These are phyloP conservation scores for Hippasteria phrygiana DNA, from an alignment of 53 echinoderm and acorn worm species.

Conservation along the genomic window DNA sequence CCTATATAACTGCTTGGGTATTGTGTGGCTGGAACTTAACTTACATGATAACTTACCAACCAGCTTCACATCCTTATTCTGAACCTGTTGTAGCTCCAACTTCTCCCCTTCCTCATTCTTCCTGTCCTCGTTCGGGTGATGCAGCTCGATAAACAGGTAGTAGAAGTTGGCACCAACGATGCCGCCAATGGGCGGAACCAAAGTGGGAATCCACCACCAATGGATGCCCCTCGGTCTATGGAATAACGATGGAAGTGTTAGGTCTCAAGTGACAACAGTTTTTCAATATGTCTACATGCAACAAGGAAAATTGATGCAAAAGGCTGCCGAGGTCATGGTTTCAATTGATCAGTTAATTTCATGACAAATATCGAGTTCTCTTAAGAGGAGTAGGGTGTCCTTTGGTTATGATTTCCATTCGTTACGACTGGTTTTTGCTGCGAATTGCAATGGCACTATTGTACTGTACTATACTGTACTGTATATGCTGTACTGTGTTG, in stretches of 20 bases:
- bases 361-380: too few species aligned
- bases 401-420: too few species aligned
- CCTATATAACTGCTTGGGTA: too few species aligned
- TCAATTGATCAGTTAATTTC: too few species aligned
- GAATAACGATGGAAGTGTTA: not conserved
- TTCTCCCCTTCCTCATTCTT: not conserved
- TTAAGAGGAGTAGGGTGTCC: too few species aligned
- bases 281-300: not conserved
- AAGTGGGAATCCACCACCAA: conserved; percentile 96
- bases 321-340: too few species aligned
- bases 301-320: too few species aligned
- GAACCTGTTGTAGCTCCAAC: not conserved
- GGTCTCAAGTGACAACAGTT: not conserved
- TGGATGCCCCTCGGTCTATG: conserved; percentile 69
- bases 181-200: conserved; percentile 80
- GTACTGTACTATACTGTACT: too few species aligned
- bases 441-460: too few species aligned
- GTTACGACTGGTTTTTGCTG: too few species aligned
- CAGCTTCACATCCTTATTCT: conserved; percentile 13
- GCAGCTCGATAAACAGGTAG: conserved; percentile 78
- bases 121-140: conserved; percentile 58
- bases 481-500: too few species aligned
- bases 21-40: not conserved
- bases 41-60: conserved; percentile 17
- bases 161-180: conserved; percentile 80